Conservation (phyloP, 2,797 vertebrate genomes). For the Thaleichthys pacificus region DNA sequence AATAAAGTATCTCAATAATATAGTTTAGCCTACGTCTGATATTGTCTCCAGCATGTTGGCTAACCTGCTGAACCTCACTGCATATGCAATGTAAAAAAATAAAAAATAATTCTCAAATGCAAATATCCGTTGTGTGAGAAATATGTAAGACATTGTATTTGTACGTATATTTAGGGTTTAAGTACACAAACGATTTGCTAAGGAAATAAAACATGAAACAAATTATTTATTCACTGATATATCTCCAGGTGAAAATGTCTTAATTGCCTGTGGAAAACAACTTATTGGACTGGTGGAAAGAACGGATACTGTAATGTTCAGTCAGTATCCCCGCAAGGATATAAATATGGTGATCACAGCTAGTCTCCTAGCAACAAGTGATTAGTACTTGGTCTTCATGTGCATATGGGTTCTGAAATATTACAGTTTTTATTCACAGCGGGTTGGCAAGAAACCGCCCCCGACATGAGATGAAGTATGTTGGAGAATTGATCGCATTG, state of each 20-base stretch:
- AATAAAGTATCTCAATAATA: background rate
- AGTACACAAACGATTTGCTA: background rate
- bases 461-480: too few species aligned
- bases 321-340: too few species aligned
- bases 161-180: background rate
- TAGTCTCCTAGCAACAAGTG: slow-evolving; percentile 17
- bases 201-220: background rate
- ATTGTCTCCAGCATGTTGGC: background rate
- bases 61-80: background rate
- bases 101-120: background rate
- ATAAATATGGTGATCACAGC: background rate
- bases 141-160: background rate
- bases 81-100: background rate
- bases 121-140: background rate
- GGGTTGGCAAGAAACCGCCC: too few species aligned
- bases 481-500: too few species aligned
- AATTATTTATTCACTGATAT: too few species aligned
- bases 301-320: too few species aligned
- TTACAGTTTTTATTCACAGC: too few species aligned
- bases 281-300: too few species aligned
- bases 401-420: background rate
- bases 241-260: too few species aligned
- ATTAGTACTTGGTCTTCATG: background rate
- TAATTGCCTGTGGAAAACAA: too few species aligned
- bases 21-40: background rate